Conservation (phyloP, 2,113 vertebrate species). For the Pygoscelis adeliae region DNA sequence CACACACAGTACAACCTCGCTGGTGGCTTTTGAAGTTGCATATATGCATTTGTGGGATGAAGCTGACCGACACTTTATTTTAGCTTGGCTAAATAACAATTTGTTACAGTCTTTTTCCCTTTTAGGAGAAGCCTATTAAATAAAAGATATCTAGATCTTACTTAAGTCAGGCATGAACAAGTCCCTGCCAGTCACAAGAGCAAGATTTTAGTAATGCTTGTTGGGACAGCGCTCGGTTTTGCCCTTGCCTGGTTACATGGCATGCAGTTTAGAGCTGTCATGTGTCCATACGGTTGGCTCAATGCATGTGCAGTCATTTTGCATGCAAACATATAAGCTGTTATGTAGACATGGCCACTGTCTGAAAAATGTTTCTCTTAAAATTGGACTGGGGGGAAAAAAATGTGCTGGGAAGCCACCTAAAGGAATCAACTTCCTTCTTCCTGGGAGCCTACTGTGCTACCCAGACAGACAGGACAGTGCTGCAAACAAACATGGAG, state of each 20-base stretch:
- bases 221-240: neutral
- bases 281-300: neutral
- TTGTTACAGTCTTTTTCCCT: neutral
- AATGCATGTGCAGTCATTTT: neutral
- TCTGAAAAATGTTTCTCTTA: neutral
- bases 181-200: neutral
- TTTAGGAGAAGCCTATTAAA: neutral
- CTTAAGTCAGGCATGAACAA: neutral
- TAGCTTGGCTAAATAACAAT: neutral
- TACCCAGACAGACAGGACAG: neutral
- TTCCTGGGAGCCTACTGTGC: neutral
- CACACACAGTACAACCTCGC: neutral
- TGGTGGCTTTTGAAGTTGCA: neutral
- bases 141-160: neutral
- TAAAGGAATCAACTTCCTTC: neutral
- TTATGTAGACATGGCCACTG: neutral
- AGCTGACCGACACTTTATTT: neutral
- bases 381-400: neutral
- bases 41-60: neutral
- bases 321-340: neutral
- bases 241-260: neutral
- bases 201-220: neutral
- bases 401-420: neutral
- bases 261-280: neutral
- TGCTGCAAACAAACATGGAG: neutral